These are phyloP conservation scores for Cichlasoma orientale DNA, from an alignment of 2,797 vertebrate species.

Conservation along the genomic window DNA sequence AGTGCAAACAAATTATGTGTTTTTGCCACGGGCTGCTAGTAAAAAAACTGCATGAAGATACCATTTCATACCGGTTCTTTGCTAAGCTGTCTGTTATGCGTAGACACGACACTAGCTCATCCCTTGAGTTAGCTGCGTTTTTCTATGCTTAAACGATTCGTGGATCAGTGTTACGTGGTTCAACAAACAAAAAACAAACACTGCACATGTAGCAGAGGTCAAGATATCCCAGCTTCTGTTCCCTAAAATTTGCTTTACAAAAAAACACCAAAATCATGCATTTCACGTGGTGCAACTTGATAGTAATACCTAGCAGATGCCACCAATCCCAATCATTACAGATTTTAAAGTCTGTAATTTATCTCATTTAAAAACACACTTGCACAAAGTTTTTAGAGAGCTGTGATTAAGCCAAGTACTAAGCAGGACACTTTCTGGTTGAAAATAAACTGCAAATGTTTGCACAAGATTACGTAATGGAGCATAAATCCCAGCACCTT, in stretches of 20 bases:
- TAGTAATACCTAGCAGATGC: no score
- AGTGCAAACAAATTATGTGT: neutral
- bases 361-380: no score
- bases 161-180: fast-evolving
- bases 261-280: no score
- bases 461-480: neutral
- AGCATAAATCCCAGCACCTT: neutral
- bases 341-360: neutral
- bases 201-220: no score
- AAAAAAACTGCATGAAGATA: neutral
- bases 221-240: neutral
- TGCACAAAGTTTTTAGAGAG: neutral
- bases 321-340: neutral
- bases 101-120: neutral
- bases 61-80: neutral
- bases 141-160: neutral
- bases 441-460: neutral
- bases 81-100: neutral
- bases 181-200: neutral
- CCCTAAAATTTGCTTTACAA: no score
- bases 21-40: neutral
- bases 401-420: neutral
- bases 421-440: neutral
- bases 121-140: neutral
- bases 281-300: no score